A percentile compares a stretch with the other conserved stretches of the same genome.
These are phyloP conservation scores for Zenarchopterus dispar DNA, from an alignment of 2,797 vertebrate species.

Conservation along the genomic window DNA sequence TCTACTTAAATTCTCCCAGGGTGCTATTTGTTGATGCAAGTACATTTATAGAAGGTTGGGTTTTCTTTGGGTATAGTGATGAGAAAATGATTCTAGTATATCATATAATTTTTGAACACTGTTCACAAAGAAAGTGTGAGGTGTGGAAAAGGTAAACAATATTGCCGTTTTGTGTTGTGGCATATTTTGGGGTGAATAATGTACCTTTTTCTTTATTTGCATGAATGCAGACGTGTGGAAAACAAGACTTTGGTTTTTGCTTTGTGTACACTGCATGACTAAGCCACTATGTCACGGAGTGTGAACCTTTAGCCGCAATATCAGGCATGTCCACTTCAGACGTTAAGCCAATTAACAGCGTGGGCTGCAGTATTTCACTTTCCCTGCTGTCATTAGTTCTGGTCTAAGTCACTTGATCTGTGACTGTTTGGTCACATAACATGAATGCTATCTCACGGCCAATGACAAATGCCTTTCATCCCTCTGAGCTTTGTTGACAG, in stretches of 20 bases:
- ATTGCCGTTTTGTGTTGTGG: too few relatives aligned
- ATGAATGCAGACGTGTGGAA: background rate
- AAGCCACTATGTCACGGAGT: slow-evolving; percentile 40
- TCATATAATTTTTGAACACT: background rate
- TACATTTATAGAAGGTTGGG: too few relatives aligned
- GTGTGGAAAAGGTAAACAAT: too few relatives aligned
- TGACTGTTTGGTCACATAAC: slow-evolving; percentile 47
- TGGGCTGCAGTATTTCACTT: slow-evolving; percentile 44
- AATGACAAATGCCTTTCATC: slow-evolving; percentile 34
- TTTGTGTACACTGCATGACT: slow-evolving; percentile 35
- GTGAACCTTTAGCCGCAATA: slow-evolving; percentile 57
- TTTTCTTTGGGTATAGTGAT: too few relatives aligned
- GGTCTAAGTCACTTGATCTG: slow-evolving; percentile 61
- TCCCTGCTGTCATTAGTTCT: slow-evolving; percentile 54
- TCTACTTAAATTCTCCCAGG: too few relatives aligned
- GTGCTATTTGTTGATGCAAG: too few relatives aligned
- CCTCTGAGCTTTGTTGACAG: slow-evolving; percentile 30
- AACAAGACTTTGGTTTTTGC: slow-evolving; percentile 17
- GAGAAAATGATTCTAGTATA: too few relatives aligned
- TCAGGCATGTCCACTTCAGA: slow-evolving; percentile 67
- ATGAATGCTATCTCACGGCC: slow-evolving; percentile 32
- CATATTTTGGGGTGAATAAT: too few relatives aligned
- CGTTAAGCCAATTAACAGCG: slow-evolving; percentile 67
- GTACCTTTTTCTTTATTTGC: too few relatives aligned
- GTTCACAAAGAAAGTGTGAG: background rate